phyloP scores from a whole-genome alignment of 1,140 invertebrate genomes.

The Solenopsis invicta region DNA sequence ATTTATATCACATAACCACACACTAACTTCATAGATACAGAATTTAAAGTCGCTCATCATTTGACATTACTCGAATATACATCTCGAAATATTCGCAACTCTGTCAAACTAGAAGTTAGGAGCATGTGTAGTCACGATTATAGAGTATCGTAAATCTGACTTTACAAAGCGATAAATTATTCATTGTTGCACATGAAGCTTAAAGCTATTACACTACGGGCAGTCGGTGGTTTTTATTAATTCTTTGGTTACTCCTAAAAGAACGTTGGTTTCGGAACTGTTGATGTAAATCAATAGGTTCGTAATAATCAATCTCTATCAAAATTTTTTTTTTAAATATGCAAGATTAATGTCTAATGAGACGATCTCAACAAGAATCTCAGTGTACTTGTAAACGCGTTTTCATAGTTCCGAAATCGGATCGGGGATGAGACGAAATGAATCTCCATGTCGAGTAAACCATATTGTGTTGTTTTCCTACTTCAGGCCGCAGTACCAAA shows the following conservation, averaged over 20 bases:
- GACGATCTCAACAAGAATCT: neutral
- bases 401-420: constrained; percentile 18
- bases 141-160: neutral
- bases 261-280: neutral
- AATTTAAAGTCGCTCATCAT: constrained; percentile 24
- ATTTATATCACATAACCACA: neutral
- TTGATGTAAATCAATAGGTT: neutral
- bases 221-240: neutral
- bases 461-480: constrained; percentile 6
- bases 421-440: neutral
- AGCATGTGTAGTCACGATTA: constrained; percentile 36
- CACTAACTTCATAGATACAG: neutral
- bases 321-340: neutral
- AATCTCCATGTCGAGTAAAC: neutral
- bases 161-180: neutral
- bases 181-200: constrained; percentile 2
- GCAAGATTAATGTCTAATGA: neutral
- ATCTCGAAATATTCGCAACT: constrained; percentile 23
- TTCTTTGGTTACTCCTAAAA: neutral
- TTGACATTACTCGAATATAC: neutral
- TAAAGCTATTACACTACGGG: constrained; percentile 1
- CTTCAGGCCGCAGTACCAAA: constrained; percentile 93
- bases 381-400: neutral
- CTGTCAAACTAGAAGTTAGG: constrained; percentile 22
- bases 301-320: neutral